phyloP scores from a whole-genome alignment of 2,888 invertebrate genomes.

The Tolmerus cingulatus region DNA sequence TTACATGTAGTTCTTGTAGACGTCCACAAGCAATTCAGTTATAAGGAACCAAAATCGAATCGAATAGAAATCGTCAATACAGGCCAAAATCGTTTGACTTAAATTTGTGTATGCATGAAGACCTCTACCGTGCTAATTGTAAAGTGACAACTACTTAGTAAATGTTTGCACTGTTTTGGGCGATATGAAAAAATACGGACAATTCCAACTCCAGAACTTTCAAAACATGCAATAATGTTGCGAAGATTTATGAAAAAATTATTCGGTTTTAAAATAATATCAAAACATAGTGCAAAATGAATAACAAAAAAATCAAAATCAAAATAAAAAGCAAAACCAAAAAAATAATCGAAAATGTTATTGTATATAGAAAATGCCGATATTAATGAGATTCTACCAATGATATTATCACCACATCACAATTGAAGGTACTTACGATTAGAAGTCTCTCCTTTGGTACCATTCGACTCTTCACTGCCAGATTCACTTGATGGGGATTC shows the following conservation, averaged over 20 bases:
- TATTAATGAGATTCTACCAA: not conserved
- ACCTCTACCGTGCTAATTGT: too few species aligned
- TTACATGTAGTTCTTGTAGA: too few species aligned
- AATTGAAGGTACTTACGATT: constrained; percentile 45
- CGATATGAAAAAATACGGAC: not conserved
- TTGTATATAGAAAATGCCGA: not conserved
- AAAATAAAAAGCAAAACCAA: not conserved
- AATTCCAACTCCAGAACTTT: not conserved
- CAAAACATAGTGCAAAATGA: not conserved
- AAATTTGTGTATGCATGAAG: not conserved
- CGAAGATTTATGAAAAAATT: not conserved
- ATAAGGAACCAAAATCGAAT: too few species aligned
- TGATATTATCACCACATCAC: not conserved
- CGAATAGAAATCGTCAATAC: too few species aligned
- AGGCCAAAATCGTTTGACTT: not conserved
- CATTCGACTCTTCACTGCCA: constrained; percentile 59
- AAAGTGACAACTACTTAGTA: not conserved
- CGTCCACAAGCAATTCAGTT: too few species aligned
- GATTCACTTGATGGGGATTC: constrained; percentile 62
- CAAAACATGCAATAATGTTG: not conserved
- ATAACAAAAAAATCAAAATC: not conserved
- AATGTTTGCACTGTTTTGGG: not conserved
- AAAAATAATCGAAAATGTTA: not conserved
- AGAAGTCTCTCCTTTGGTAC: constrained; percentile 55
- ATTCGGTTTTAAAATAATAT: not conserved